Conservation (phyloP, 2,113 vertebrate genomes). For the Aegypius monachus region DNA sequence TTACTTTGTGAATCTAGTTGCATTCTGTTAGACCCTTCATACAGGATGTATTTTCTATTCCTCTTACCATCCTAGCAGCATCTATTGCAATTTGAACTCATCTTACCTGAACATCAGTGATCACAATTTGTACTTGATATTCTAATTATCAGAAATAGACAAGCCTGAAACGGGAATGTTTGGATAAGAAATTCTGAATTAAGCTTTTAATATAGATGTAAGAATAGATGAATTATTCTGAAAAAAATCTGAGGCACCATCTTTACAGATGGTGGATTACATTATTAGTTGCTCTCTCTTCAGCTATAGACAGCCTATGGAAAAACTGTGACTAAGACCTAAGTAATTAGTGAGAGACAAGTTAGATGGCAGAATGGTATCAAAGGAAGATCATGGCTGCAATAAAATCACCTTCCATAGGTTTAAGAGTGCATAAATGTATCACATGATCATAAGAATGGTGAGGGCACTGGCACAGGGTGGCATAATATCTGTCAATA, state of each 20-base stretch:
- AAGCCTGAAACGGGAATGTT: neutral
- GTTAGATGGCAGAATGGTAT: neutral
- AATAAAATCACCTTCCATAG: neutral
- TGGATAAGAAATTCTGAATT: neutral
- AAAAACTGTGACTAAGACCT: neutral
- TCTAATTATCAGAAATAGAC: neutral
- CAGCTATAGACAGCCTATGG: neutral
- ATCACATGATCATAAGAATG: neutral
- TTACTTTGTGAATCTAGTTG: neutral
- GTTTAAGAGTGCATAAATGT: neutral
- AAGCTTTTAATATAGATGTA: neutral
- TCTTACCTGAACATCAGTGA: neutral
- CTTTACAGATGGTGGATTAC: neutral
- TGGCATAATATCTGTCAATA: conserved; percentile 4
- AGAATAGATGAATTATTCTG: neutral
- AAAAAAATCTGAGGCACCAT: neutral
- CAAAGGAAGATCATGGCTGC: neutral
- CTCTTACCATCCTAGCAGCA: neutral
- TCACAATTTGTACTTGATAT: neutral
- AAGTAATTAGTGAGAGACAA: neutral
- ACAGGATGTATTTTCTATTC: neutral
- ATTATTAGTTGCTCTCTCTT: neutral
- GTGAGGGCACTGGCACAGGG: neutral
- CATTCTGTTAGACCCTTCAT: neutral
- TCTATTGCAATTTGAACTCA: neutral